These are phyloP conservation scores for Antennarius maculatus DNA, from an alignment of 2,797 vertebrate genomes.

Conservation along the genomic window DNA sequence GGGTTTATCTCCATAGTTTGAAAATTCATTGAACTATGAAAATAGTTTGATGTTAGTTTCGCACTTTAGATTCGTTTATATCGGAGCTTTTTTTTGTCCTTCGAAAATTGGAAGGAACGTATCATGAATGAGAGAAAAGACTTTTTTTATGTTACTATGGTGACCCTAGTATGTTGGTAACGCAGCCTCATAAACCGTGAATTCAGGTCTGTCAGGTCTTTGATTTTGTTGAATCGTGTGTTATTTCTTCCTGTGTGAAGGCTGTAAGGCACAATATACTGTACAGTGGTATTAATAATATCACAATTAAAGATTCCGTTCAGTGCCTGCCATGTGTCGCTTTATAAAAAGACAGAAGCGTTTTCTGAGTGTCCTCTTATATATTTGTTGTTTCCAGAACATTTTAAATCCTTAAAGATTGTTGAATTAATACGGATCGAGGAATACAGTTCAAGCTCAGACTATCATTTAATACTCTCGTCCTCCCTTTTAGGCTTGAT, in stretches of 20 bases:
- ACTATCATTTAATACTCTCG: background rate
- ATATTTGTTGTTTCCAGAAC: background rate
- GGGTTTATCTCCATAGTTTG: no score
- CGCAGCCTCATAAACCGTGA: background rate
- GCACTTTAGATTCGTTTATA: background rate
- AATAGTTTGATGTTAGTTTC: background rate
- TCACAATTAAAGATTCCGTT: background rate
- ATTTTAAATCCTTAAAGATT: background rate
- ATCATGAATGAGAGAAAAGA: background rate
- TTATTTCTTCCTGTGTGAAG: background rate
- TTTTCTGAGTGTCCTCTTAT: background rate
- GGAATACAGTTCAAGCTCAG: background rate
- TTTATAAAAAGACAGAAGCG: no score
- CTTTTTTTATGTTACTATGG: no score
- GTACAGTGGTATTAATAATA: background rate
- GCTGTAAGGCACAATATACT: background rate
- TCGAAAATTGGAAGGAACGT: background rate
- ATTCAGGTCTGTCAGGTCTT: background rate
- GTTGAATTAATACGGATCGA: background rate
- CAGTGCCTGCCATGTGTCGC: no score
- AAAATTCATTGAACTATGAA: background rate
- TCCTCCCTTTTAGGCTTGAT: background rate
- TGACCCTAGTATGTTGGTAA: no score
- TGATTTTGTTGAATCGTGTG: background rate
- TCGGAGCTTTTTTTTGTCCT: background rate